These are phyloP conservation scores for Hoplias malabaricus DNA, from an alignment of 2,113 vertebrate species.

Conservation along the genomic window DNA sequence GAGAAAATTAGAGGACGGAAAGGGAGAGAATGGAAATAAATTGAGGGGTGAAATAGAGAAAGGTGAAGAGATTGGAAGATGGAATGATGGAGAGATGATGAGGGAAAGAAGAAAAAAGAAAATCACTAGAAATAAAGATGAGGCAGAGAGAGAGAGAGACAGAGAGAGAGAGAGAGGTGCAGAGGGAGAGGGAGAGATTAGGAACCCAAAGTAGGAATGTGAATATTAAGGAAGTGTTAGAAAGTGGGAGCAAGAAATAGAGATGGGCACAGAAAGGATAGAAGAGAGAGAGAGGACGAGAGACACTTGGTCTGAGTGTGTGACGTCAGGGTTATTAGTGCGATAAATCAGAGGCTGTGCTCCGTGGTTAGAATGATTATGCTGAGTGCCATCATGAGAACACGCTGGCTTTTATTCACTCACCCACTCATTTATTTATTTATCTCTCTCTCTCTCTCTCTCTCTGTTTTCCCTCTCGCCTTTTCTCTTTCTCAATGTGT, in stretches of 20 bases:
- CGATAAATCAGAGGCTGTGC: slow-evolving; percentile 59
- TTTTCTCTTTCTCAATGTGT: too few relatives aligned
- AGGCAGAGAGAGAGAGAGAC: neutral
- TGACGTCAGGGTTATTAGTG: slow-evolving; percentile 35
- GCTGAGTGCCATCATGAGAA: slow-evolving; percentile 53
- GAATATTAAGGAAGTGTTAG: neutral
- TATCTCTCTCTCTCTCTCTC: neutral
- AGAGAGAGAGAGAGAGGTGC: neutral
- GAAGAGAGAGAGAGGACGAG: slow-evolving; percentile 51
- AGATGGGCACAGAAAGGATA: neutral
- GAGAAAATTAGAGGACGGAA: neutral
- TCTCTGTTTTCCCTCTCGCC: too few relatives aligned
- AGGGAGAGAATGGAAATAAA: neutral
- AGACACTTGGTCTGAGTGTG: slow-evolving; percentile 23
- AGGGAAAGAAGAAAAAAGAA: neutral
- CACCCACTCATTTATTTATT: slow-evolving; percentile 26
- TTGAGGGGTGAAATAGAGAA: neutral
- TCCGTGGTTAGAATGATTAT: slow-evolving; percentile 52
- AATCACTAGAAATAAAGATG: neutral
- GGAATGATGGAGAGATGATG: neutral
- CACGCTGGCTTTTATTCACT: slow-evolving; percentile 41
- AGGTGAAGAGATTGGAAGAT: neutral
- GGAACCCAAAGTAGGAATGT: too few relatives aligned
- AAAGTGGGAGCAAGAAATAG: neutral
- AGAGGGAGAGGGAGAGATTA: neutral